Conservation (phyloP, 1,140 invertebrate genomes). For the Ooceraea biroi region DNA sequence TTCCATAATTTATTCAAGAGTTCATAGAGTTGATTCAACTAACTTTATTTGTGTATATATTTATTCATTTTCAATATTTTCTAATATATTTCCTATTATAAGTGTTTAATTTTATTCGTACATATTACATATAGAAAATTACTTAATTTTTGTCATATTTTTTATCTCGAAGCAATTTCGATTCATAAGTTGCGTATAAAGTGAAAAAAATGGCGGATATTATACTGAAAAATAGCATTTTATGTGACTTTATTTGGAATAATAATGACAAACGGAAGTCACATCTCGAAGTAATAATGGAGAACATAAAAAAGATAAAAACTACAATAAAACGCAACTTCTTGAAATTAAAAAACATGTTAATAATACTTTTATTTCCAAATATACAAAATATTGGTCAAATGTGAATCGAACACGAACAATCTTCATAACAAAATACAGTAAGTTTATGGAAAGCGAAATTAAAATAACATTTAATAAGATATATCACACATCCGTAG, state of each 20-base stretch:
- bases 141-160: too few species aligned
- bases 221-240: constrained; percentile 15
- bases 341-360: constrained; percentile 26
- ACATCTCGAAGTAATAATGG: constrained; percentile 24
- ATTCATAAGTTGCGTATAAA: background rate
- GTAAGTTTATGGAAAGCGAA: constrained; percentile 7
- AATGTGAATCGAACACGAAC: constrained; percentile 26
- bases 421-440: constrained; percentile 8
- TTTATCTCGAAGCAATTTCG: constrained; percentile 5
- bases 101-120: too few species aligned
- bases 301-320: background rate
- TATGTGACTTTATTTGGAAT: constrained; percentile 27
- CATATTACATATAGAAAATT: too few species aligned
- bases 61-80: too few species aligned
- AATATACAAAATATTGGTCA: constrained; percentile 32
- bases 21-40: too few species aligned
- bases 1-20: too few species aligned
- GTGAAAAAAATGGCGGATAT: constrained; percentile 12
- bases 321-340: constrained; percentile 18
- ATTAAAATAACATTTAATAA: constrained; percentile 29
- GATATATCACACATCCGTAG: background rate
- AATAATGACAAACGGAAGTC: constrained; percentile 13
- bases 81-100: too few species aligned
- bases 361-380: constrained; percentile 37
- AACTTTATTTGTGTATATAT: too few species aligned